phyloP scores from a whole-genome alignment of 1,140 invertebrate species.

The Scylla paramamosain region DNA sequence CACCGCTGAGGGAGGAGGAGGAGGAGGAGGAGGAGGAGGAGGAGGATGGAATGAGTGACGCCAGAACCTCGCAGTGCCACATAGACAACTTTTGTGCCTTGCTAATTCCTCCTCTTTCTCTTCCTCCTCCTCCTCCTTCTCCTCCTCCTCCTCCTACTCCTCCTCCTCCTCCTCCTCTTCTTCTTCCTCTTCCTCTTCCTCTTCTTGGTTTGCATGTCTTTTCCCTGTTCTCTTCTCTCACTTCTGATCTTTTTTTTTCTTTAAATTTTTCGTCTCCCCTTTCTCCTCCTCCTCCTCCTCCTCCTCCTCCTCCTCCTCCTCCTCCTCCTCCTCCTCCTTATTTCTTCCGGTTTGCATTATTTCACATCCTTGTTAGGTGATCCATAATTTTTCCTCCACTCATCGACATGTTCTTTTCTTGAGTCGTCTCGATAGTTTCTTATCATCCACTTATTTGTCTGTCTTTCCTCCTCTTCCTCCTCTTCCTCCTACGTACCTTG shows the following conservation, averaged over 20 bases:
- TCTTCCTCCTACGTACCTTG: too few species aligned
- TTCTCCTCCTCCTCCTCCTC: neutral
- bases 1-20: neutral
- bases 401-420: neutral
- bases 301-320: neutral
- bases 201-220: neutral
- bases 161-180: neutral
- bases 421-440: neutral
- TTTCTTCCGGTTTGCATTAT: neutral
- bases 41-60: neutral
- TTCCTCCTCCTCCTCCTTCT: neutral
- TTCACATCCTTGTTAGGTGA: neutral
- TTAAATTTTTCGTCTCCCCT: neutral
- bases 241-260: neutral
- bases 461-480: neutral
- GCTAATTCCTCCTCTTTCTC: neutral
- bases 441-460: neutral
- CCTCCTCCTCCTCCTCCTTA: neutral
- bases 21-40: conserved; percentile 1
- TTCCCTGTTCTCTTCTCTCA: neutral
- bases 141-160: neutral
- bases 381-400: neutral
- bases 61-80: neutral
- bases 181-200: too few species aligned
- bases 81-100: neutral